Base-by-base conservation (phyloP, 2,888 invertebrate genomes). In the Andrena fulva region DNA sequence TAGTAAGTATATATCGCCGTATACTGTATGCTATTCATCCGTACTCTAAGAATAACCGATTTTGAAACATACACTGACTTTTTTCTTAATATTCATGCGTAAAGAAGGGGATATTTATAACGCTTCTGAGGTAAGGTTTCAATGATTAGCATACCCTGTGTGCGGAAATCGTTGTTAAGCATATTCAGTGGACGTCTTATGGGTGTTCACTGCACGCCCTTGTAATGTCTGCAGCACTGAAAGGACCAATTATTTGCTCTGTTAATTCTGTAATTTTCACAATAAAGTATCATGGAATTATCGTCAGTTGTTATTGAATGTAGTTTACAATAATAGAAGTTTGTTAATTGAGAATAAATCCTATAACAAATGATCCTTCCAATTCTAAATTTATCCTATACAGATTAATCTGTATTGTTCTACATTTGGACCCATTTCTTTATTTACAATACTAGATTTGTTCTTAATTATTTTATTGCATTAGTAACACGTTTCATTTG, bases 401-500 rank as follows among this genome's bases (percentile, higher is more conserved):
- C 24, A 20, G 20, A 42, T 6, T 24, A 27, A 35, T 56, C 20
- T 29, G 4, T 4, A 20, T 10, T 12, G 5, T 56, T 27, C 6
- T 27, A 27, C 12, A 54, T 56, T 6, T 56, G 6, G 27, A 10
- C 16, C 10, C 4, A 48, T 50, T 16, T 64, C 24, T 16, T 0
- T 31, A 12, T 72, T 59, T 33, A 2, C 10, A 10, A 48, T 27
- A 62, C 16, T 24, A 2, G 27, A 71, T 52, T 20, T 31, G 8
- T 10, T 8, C 7, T 33, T 1, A 27, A 62, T 67, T 29, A 20
- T 63, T 75, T 1, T 31, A 20, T 4, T 54, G 54, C 4, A 20
- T 60, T 20, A 77, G 69, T 80, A 69, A 78, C 70, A 54, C 64
- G 16, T 80, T 71, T 63, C n/a, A 33, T 76, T 77, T 80, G 16